A percentile compares a stretch with the other conserved stretches of the same genome.
Evolutionary conservation across 2,113 vertebrate species (phyloP).

Genomic region (Coptodon bakossiorum): DNA sequence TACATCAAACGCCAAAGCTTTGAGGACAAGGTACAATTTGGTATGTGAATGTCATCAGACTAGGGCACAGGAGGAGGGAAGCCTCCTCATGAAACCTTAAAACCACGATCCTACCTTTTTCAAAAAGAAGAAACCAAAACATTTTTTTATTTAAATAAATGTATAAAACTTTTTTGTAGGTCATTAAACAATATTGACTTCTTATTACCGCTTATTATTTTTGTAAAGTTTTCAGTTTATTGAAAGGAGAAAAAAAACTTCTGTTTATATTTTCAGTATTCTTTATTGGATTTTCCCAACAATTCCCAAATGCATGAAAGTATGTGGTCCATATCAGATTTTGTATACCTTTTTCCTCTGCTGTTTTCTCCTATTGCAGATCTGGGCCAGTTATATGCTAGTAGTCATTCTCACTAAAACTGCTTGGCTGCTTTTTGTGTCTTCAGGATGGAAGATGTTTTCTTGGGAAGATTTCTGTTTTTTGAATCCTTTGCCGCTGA

Average conservation of each 20-base stretch:
- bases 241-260: constrained; percentile 15
- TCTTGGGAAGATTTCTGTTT: neutral
- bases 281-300: constrained; percentile 59
- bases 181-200: constrained; percentile 55
- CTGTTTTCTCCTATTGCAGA: constrained; percentile 57
- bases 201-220: constrained; percentile 47
- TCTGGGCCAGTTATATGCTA: constrained; percentile 65
- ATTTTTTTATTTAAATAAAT: constrained; percentile 53
- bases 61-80: constrained; percentile 25
- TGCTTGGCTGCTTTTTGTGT: constrained; percentile 41
- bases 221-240: constrained; percentile 50
- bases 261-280: constrained; percentile 61
- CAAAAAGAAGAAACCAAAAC: neutral
- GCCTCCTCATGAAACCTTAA: constrained; percentile 46
- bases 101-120: constrained; percentile 22
- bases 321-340: constrained; percentile 58
- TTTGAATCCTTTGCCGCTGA: constrained; percentile 3
- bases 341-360: constrained; percentile 60
- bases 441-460: neutral
- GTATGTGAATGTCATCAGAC: constrained; percentile 48
- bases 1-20: constrained; percentile 30
- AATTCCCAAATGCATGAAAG: constrained; percentile 25
- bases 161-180: constrained; percentile 55
- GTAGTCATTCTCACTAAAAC: constrained; percentile 27
- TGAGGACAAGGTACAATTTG: constrained; percentile 65